Base-by-base conservation (phyloP, 2,797 vertebrate species). In the Falco novaeseelandiae region DNA sequence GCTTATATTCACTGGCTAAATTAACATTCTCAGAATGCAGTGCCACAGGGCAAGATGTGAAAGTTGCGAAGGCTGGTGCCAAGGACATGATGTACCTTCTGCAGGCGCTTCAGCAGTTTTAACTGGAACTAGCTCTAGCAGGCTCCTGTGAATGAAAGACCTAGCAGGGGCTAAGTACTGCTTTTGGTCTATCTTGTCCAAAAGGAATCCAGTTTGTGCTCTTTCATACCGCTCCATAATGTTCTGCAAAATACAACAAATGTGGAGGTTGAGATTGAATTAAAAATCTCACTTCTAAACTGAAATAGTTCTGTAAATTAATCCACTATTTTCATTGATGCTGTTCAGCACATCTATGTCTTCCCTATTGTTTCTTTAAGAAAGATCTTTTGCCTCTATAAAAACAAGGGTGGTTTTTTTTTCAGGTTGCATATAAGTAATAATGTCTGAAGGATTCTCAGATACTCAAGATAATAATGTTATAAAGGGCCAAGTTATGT, bases 391-490 rank as follows among this genome's bases (percentile, higher is more conserved):
- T 38, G 13, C 25, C 55, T 65, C 16, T 78, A 3, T 9, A n/a
- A 90, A 72, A 74, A 38, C 17, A 3, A 29, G 12, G 1, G 18
- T 1, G 0, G 1, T 3, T 6, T 44, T 59, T 83, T 36, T 49
- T 73, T 66, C 9, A 52, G 5, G 29, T 79, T 65, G 6, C 12
- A 14, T 44, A 1, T 46, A 26, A 54, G 15, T 44, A 58, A 6
- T 25, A 62, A 15, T 34, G 18, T 34, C 17, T 70, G 40, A 87
- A 83, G 40, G 4, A 71, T 61, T 22, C 18, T 52, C 30, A 44
- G 19, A 42, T 19, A 36, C 7, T 25, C 15, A 34, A 38, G 27
- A 32, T 27, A 59, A 58, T 54, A 61, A 81, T 42, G 6, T 54
- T 81, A 29, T 62, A 67, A 69, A 44, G 17, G 30, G 4, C 12